A percentile compares a stretch with the other conserved stretches of the same genome.
These are phyloP conservation scores for Pharmacophagus antenor DNA, from an alignment of 2,888 invertebrate species.

Conservation along the genomic window DNA sequence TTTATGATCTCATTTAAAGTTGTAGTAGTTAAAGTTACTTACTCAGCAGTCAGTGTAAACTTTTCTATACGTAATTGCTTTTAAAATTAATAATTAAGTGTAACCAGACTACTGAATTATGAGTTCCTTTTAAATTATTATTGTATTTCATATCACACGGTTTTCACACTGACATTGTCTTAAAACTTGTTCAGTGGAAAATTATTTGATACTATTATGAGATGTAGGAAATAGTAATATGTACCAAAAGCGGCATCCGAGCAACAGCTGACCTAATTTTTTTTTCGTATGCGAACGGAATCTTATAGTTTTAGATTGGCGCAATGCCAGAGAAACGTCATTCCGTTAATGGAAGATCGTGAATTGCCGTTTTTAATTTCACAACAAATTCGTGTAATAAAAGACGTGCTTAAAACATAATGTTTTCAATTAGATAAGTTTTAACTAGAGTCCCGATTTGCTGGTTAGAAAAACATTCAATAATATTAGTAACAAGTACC, in stretches of 20 bases:
- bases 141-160: neutral
- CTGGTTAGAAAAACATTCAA: neutral
- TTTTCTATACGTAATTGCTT: no score
- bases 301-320: slow-evolving; percentile 24
- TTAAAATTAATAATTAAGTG: no score
- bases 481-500: neutral
- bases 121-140: neutral
- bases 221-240: neutral
- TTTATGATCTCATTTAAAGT: neutral
- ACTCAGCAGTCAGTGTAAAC: no score
- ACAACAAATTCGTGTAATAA: slow-evolving; percentile 1
- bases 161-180: neutral
- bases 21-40: no score
- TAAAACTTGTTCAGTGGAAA: neutral
- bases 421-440: neutral
- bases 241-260: slow-evolving; percentile 17
- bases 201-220: neutral
- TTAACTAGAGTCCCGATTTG: no score
- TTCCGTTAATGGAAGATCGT: slow-evolving; percentile 14
- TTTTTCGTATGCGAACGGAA: slow-evolving; percentile 18
- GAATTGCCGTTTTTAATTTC: slow-evolving; percentile 18
- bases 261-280: slow-evolving; percentile 22
- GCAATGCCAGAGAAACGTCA: slow-evolving; percentile 20
- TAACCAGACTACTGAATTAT: no score
- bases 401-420: neutral